Evolutionary conservation across 2,888 invertebrate genomes (phyloP).

Genomic region (Caenorhabditis sp.): DNA sequence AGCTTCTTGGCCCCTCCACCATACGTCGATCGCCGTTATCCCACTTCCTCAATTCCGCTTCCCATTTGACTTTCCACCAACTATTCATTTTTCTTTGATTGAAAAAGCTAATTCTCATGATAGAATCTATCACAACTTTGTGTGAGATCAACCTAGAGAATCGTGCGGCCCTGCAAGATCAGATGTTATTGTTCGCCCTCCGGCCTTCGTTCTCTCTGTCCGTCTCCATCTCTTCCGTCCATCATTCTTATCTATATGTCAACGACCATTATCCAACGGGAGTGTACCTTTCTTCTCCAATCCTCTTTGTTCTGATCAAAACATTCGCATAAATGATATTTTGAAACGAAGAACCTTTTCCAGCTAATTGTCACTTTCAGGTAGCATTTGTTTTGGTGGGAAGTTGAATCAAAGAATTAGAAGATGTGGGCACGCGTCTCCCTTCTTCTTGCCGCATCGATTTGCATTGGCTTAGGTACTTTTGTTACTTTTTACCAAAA

Average conservation of each 20-base stretch:
- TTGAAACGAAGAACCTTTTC: not conserved
- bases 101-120: constrained; percentile 20
- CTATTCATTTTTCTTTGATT: constrained; percentile 15
- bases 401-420: not conserved
- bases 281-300: not conserved
- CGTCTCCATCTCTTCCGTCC: constrained; percentile 11
- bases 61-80: constrained; percentile 14
- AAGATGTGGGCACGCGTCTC: constrained; percentile 10
- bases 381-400: not conserved
- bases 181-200: constrained; percentile 17
- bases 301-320: constrained; percentile 7
- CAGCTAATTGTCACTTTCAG: not conserved
- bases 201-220: not conserved
- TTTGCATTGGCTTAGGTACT: constrained; percentile 30
- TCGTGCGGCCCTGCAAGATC: no score
- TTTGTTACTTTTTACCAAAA: constrained; percentile 12
- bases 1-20: constrained; percentile 53
- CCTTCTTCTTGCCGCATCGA: constrained; percentile 6
- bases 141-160: no score
- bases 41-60: constrained; percentile 6
- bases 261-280: constrained; percentile 14
- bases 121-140: not conserved
- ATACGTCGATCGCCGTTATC: constrained; percentile 30
- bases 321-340: constrained; percentile 13
- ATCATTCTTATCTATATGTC: constrained; percentile 25